Evolutionary conservation across 2,113 vertebrate species (phyloP), one percentile per base, ranked within the genome.

Genomic region (Hiodon alosoides): DNA sequence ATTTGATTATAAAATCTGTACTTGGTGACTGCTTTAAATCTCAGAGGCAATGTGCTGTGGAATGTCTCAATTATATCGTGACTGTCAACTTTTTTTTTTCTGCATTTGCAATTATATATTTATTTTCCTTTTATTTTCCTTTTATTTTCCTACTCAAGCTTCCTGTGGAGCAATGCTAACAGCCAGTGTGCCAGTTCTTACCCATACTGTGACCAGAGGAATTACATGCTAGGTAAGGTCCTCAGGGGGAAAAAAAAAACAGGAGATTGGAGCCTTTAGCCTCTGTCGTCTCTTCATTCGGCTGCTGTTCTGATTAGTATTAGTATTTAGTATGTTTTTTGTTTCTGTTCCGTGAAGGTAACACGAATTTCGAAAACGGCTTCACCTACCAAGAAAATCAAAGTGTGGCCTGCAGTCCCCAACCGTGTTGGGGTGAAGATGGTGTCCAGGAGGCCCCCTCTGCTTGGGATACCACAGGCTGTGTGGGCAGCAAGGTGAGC

Each of bases 401-500:
- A 69, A 84, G 46, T 5, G 5, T 77, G 61, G 61, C 79, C 1
- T 86, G 87, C 51, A 50, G 65, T 76, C 84, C 80, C 14, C 91
- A 89, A 81, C 69, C 72, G 69, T 74, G 84, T 76, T 93, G 91
- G 91, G 83, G 68, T 1, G 89, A 92, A 74, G 89, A 91, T n/a
- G 81, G 81, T 54, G 66, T 84, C 46, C 90, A 88, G 71, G 88
- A 90, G 46, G 70, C 81, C 0, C 83, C 90, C 17, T 80, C 85
- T 0, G 67, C 88, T 71, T 93, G 91, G 91, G 89, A 90, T 75
- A 81, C 86, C 4, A 83, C 86, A 13, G 83, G 87, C 76, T 90
- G 87, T 68, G 86, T 91, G 62, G 89, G 87, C 79, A 89, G 86
- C 87, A 92, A 92, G 90, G 91, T 92, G 76, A 87, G 54, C 5